Evolutionary conservation across 1,140 invertebrate species (phyloP).

Genomic region (Monomorium pharaonis): DNA sequence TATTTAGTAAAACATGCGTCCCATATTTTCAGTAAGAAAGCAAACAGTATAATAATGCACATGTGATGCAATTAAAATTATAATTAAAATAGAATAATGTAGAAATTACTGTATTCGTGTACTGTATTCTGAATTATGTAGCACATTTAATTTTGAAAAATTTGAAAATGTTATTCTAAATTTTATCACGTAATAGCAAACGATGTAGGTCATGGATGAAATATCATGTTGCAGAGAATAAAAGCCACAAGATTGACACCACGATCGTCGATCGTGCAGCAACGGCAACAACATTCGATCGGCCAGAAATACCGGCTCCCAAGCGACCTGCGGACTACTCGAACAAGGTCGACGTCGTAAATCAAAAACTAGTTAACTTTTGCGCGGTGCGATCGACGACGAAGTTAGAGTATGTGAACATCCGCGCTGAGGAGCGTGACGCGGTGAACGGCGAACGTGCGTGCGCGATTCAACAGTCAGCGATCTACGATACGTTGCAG

Average conservation of each 20-base stretch:
- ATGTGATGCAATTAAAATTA: not conserved
- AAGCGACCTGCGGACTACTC: not conserved
- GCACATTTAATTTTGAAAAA: not conserved
- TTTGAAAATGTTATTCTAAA: not conserved
- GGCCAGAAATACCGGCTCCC: not conserved
- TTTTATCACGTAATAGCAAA: not conserved
- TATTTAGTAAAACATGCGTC: not conserved
- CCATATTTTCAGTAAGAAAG: not conserved
- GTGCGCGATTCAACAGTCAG: not conserved
- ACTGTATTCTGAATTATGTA: no score
- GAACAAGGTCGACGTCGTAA: constrained; percentile 41
- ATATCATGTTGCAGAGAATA: constrained; percentile 62
- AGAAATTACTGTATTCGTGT: no score
- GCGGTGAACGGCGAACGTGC: not conserved
- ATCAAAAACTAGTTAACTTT: constrained; percentile 22
- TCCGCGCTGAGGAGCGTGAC: not conserved
- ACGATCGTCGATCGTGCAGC: constrained; percentile 19
- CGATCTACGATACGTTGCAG: not conserved
- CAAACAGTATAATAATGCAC: not conserved
- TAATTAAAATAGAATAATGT: not conserved
- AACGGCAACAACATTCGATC: constrained; percentile 31
- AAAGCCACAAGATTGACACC: constrained; percentile 5
- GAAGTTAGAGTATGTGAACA: not conserved
- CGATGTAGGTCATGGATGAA: constrained; percentile 40
- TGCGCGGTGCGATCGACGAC: not conserved